phyloP scores from a whole-genome alignment of 2,113 vertebrate species.

The Salvator merianae region DNA sequence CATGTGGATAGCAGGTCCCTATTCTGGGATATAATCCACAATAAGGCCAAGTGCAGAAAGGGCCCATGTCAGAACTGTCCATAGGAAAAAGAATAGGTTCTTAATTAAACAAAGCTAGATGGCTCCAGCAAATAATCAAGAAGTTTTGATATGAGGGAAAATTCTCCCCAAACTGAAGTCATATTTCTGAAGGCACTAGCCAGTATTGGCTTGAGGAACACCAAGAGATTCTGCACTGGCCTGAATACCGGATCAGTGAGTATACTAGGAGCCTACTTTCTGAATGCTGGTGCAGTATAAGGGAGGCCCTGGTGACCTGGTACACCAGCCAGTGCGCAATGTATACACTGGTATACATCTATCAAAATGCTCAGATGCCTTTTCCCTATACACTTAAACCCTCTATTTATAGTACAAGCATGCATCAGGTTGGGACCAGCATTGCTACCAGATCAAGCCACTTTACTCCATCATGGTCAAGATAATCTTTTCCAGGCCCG shows the following conservation, averaged over 20 bases:
- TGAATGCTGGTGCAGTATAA: too few species aligned
- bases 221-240: too few species aligned
- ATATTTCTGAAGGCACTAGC: not conserved
- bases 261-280: too few species aligned
- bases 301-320: too few species aligned
- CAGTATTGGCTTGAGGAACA: not conserved
- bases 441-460: too few species aligned
- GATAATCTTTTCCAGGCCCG: too few species aligned
- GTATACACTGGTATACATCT: not conserved
- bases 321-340: not conserved
- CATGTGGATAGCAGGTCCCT: too few species aligned
- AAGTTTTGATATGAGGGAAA: not conserved
- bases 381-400: not conserved
- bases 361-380: not conserved
- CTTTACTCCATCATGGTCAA: too few species aligned
- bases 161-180: not conserved
- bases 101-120: not conserved
- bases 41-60: too few species aligned
- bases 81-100: not conserved
- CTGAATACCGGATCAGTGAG: too few species aligned
- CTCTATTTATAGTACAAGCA: not conserved
- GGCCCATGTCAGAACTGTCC: constrained; percentile 8
- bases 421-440: too few species aligned
- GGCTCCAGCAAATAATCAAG: constrained; percentile 11
- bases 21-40: too few species aligned